Base-by-base conservation (phyloP, 2,888 invertebrate genomes). In the Tridacna crocea region DNA sequence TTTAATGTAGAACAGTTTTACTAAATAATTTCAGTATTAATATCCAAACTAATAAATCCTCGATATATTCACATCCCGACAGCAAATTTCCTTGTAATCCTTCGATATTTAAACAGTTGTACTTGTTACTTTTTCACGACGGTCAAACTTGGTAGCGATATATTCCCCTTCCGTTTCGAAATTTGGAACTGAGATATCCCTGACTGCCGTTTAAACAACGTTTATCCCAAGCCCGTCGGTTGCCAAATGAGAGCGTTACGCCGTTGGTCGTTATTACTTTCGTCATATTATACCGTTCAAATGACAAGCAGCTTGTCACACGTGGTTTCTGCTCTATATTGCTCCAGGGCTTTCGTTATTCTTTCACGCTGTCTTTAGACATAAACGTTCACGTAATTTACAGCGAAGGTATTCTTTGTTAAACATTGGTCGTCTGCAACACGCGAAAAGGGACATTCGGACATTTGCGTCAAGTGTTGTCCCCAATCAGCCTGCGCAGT, bases 161-260 rank as follows among this genome's bases (percentile, higher is more conserved):
- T 22, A 61, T 22, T 61, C 70, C 19, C 70, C 70, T 70, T 70
- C 70, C 70, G 70, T 47, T 51, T 70, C n/a, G 24, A n/a, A n/a
- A 12, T 46, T 22, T 24, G 70, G 70, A 70, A 70, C 70, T 70
- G 70, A 70, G 70, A 70, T 15, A 27, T 26, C 3, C 26, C 4
- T 6, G 13, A 26, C n/a, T 24, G 51, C 51, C 70, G 26, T 22
- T 17, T 19, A n/a, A 11, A 70, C 22, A 10, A 47, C n/a, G 24
- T 46, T 46, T 36, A 24, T 51, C 26, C 12, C 10, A 13, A 15
- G 51, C 70, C 51, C 8, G 47, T 24, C 51, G 24, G 22, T 47
- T 47, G 70, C 26, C 22, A 15, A 70, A 70, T 70, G 70, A 70
- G 24, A 47, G 22, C 70, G 70, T 10, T 17, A 55, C 55, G 55